A percentile compares a stretch with the other conserved stretches of the same genome.
phyloP scores from a whole-genome alignment of 2,888 invertebrate genomes.

The Amiota minor region DNA sequence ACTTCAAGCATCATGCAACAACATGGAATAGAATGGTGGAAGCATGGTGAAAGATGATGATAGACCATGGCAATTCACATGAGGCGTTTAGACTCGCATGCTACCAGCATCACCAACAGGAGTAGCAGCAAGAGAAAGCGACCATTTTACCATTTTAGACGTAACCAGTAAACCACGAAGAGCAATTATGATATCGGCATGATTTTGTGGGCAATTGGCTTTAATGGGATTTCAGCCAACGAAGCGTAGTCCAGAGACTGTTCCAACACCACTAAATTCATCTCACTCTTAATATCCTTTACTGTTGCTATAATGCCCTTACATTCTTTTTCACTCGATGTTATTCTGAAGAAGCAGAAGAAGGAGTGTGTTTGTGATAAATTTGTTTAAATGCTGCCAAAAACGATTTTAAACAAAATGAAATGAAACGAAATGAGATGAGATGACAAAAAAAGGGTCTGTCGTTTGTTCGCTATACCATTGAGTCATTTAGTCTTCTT shows the following conservation, averaged over 20 bases:
- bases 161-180: conserved; percentile 56
- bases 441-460: conserved; percentile 27
- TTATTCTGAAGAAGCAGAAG: too few species aligned
- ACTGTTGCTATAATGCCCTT: neutral
- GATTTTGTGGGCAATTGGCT: conserved; percentile 67
- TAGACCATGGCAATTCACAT: too few species aligned
- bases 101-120: conserved; percentile 11
- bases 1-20: neutral
- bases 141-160: too few species aligned
- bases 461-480: conserved; percentile 50
- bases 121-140: too few species aligned
- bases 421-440: conserved; percentile 16
- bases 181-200: conserved; percentile 66
- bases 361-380: conserved; percentile 32
- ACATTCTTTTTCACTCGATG: too few species aligned
- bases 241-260: conserved; percentile 26
- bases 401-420: conserved; percentile 43
- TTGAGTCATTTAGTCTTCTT: conserved; percentile 29
- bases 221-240: conserved; percentile 54
- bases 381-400: conserved; percentile 65
- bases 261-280: conserved; percentile 21
- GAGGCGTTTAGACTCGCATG: neutral
- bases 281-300: conserved; percentile 1
- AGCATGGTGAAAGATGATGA: too few species aligned
- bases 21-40: neutral